These are phyloP conservation scores for Paramisgurnus dabryanus DNA, from an alignment of 2,113 vertebrate species.

Conservation along the genomic window DNA sequence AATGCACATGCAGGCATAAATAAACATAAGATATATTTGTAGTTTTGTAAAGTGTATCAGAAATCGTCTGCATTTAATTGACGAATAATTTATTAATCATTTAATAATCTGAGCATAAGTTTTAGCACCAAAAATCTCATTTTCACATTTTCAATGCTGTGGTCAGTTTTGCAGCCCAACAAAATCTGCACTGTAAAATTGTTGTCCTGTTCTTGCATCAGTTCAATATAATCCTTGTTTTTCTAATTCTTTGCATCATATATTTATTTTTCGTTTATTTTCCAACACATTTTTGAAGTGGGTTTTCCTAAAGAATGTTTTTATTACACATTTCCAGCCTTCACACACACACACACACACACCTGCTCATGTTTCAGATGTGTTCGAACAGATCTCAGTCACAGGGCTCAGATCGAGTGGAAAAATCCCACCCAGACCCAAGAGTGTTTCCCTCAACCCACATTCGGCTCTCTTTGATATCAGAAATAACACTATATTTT, in stretches of 20 bases:
- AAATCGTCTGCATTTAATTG: too few relatives aligned
- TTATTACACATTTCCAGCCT: constrained; percentile 12
- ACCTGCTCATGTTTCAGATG: background rate
- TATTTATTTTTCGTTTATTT: background rate
- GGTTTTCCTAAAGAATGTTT: constrained; percentile 18
- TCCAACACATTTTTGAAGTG: background rate
- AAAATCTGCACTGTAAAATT: too few relatives aligned
- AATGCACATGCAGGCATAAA: too few relatives aligned
- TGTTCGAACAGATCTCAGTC: constrained; percentile 8
- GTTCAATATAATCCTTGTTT: background rate
- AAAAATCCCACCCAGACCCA: constrained; percentile 55
- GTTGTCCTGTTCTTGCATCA: background rate
- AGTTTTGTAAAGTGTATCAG: too few relatives aligned
- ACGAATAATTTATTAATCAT: too few relatives aligned
- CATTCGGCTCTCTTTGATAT: constrained; percentile 65
- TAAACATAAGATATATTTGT: too few relatives aligned
- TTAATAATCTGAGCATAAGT: too few relatives aligned
- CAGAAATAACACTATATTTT: constrained; percentile 59
- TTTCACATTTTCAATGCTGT: too few relatives aligned
- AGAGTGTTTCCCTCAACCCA: constrained; percentile 54
- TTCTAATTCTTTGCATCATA: background rate
- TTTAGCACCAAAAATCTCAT: too few relatives aligned
- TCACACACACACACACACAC: background rate
- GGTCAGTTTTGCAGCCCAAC: too few relatives aligned
- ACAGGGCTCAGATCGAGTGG: constrained; percentile 36